A percentile compares a stretch with the other conserved stretches of the same genome.
Conservation (phyloP, 2,888 invertebrate species). For the Pseudococcus longispinus region DNA sequence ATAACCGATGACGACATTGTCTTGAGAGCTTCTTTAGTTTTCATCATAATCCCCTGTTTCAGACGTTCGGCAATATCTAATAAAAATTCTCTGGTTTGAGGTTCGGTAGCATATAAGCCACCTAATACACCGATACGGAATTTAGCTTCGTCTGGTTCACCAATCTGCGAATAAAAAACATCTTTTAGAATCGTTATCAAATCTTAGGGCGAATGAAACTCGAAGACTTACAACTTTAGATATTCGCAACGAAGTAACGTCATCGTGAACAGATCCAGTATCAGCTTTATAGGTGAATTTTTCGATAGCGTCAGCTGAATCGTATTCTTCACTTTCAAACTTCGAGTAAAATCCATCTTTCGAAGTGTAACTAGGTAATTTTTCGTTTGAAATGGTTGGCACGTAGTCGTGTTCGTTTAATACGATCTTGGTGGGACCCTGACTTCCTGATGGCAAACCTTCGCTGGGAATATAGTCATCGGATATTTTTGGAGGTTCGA, state of each 20-base stretch:
- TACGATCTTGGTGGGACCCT: not conserved
- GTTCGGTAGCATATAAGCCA: slow-evolving; percentile 81
- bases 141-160: slow-evolving; percentile 79
- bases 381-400: not conserved
- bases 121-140: slow-evolving; percentile 85
- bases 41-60: slow-evolving; percentile 70
- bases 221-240: slow-evolving; percentile 71
- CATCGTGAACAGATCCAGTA: slow-evolving; percentile 70
- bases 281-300: slow-evolving; percentile 64
- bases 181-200: not conserved
- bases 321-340: slow-evolving; percentile 74
- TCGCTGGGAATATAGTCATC: not conserved
- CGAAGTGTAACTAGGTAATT: slow-evolving; percentile 27
- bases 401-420: not conserved
- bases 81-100: slow-evolving; percentile 82
- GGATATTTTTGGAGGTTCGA: not conserved
- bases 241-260: slow-evolving; percentile 72
- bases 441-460: not conserved
- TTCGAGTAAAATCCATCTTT: slow-evolving; percentile 68
- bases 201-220: not conserved
- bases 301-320: slow-evolving; percentile 73
- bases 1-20: slow-evolving; percentile 77
- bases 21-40: slow-evolving; percentile 72
- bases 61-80: slow-evolving; percentile 80
- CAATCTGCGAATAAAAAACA: slow-evolving; percentile 69